phyloP scores from a whole-genome alignment of 2,797 vertebrate species.

The Sebastes oblongus region DNA sequence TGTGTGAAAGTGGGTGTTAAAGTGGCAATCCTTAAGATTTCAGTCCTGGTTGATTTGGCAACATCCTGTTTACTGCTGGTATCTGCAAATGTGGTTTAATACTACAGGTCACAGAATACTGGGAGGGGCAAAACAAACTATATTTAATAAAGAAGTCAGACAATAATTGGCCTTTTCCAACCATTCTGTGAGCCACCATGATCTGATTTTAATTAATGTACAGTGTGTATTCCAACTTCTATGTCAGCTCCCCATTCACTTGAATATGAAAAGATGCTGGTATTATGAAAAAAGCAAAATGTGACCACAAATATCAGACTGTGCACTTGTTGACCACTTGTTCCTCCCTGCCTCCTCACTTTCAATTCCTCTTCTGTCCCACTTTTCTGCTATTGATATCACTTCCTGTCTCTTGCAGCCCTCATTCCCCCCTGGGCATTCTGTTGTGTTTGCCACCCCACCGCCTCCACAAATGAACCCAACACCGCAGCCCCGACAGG shows the following conservation, averaged over 20 bases:
- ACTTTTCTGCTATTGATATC: slow-evolving; percentile 17
- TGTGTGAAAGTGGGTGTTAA: too few relatives aligned
- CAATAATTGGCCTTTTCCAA: neutral
- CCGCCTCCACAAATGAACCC: slow-evolving; percentile 97
- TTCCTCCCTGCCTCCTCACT: neutral
- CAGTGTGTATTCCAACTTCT: too few relatives aligned
- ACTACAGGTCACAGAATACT: too few relatives aligned
- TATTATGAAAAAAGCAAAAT: neutral
- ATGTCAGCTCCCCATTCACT: neutral
- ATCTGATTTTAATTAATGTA: too few relatives aligned
- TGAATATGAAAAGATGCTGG: neutral
- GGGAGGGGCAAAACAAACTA: neutral
- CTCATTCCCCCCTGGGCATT: slow-evolving; percentile 90
- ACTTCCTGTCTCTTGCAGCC: slow-evolving; percentile 78
- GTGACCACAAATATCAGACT: too few relatives aligned
- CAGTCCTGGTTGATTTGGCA: too few relatives aligned
- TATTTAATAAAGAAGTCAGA: neutral
- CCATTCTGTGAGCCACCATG: too few relatives aligned
- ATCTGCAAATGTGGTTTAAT: too few relatives aligned
- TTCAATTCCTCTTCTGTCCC: neutral
- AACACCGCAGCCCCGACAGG: slow-evolving; percentile 92
- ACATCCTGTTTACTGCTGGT: too few relatives aligned
- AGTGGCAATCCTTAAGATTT: too few relatives aligned
- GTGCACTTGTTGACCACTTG: neutral
- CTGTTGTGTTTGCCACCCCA: slow-evolving; percentile 93